Base-by-base conservation (phyloP, 2,888 invertebrate species). In the Microctonus aethiopoides region DNA sequence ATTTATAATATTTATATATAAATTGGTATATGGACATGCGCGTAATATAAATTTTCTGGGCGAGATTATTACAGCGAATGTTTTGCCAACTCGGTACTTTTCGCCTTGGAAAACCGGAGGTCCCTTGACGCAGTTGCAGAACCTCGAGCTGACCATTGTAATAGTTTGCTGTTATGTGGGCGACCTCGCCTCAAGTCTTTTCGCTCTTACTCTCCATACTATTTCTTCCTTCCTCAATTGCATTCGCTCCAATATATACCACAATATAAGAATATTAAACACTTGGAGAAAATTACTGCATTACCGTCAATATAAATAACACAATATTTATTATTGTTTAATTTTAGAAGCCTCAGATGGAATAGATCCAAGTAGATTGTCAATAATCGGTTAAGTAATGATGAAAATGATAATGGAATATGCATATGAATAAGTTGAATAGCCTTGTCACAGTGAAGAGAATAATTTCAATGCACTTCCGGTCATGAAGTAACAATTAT, bases 61-160 rank as follows among this genome's bases (percentile, higher is more conserved):
- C 13, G 7, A 11, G 1, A 22, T 24, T 24, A 54, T 3, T 26
- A 0, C 0, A 54, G 24, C 26, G 54, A 54, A 26, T 54, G 24
- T 22, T 26, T 54, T 22, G 16, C n/a, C n/a, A 6, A 9, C 5
- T 5, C 11, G 13, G 54, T 36, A 76, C 72, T 72, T 67, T 70
- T 78, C 68, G 72, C 76, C 78, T 77, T 78, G 78, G 70, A 26
- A 69, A 71, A 68, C 75, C 73, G 76, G 77, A 77, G 79, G 54
- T 54, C 24, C 68, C 74, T 72, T 68, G 22, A 13, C 66, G 51
- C 60, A 64, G 34, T 32, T 69, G 70, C 57, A 65, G 63, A 41
- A 32, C 59, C 51, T 62, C 39, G 46, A 62, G 26, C 32, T 20
- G 62, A 26, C 32, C n/a, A 62, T 29, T 62, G 62, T 41, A 46